Percentiles rank a stretch among this genome's conserved stretches.
These are phyloP conservation scores for Drosophila tsacasi DNA, from an alignment of 1,140 invertebrate genomes.

Conservation along the genomic window DNA sequence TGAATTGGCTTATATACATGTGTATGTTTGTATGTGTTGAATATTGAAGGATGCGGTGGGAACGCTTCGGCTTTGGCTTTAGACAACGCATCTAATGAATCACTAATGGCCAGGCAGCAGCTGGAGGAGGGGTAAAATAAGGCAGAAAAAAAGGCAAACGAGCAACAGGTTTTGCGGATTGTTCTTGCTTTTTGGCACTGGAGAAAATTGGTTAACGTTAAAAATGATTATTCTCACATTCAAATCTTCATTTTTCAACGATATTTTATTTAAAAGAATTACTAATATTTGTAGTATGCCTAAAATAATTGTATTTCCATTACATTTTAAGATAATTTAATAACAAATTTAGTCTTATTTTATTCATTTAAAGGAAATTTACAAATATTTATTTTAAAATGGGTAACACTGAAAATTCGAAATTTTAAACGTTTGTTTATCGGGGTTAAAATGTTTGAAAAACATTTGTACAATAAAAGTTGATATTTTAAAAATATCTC, in stretches of 20 bases:
- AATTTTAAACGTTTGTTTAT: no score
- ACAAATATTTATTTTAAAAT: no score
- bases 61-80: constrained; percentile 20
- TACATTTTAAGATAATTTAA: no score
- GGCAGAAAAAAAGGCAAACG: constrained; percentile 49
- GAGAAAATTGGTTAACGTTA: background rate
- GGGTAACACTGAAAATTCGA: no score
- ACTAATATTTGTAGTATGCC: no score
- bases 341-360: no score
- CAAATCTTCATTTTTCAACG: background rate
- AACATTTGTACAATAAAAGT: no score
- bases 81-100: constrained; percentile 52
- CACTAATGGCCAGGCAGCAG: constrained; percentile 42
- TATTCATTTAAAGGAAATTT: no score
- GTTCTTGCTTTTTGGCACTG: constrained; percentile 15
- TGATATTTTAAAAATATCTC: no score
- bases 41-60: constrained; percentile 32
- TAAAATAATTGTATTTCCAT: no score
- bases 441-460: no score
- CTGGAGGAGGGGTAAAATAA: constrained; percentile 11
- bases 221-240: background rate
- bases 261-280: background rate
- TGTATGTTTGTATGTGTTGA: background rate
- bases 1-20: constrained; percentile 5
- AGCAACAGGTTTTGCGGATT: constrained; percentile 48